phyloP scores from a whole-genome alignment of 2,797 vertebrate genomes.

The Pteropus rufus region DNA sequence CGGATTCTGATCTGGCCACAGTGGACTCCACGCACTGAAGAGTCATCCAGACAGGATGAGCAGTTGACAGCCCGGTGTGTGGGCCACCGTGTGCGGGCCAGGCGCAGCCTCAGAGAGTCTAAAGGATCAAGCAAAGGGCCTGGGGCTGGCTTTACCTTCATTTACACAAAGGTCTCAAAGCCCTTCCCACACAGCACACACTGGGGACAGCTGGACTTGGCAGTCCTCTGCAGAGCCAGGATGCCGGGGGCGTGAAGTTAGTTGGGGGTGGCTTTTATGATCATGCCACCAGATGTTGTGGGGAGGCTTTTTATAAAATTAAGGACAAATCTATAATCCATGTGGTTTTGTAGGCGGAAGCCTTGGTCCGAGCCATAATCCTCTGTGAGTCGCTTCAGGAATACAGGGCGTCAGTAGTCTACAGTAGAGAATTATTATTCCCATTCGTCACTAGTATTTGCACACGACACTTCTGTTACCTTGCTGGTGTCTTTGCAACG shows the following conservation, averaged over 20 bases:
- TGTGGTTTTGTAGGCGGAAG: background rate
- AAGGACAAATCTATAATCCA: background rate
- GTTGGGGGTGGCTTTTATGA: background rate
- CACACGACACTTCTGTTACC: background rate
- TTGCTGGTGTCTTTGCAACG: background rate
- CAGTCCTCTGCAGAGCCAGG: rapidly evolving
- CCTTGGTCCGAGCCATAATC: rapidly evolving
- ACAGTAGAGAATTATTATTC: rapidly evolving
- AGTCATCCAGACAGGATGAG: background rate
- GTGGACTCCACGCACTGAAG: rapidly evolving
- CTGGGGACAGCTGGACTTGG: rapidly evolving
- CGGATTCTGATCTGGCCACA: background rate
- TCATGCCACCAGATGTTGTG: background rate
- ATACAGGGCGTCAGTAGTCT: background rate
- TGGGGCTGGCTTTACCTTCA: background rate
- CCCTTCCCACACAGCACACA: background rate
- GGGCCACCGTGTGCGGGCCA: background rate
- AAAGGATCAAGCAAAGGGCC: background rate
- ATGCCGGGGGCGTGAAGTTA: too few species aligned
- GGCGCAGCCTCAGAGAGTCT: background rate
- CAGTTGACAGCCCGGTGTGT: rapidly evolving
- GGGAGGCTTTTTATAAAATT: background rate
- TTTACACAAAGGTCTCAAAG: rapidly evolving
- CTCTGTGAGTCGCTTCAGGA: background rate
- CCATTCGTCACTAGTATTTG: background rate